Percentiles rank a stretch among this genome's conserved stretches.
These are phyloP conservation scores for Drosophila kokeensis DNA, from an alignment of 2,888 invertebrate species.

Conservation along the genomic window DNA sequence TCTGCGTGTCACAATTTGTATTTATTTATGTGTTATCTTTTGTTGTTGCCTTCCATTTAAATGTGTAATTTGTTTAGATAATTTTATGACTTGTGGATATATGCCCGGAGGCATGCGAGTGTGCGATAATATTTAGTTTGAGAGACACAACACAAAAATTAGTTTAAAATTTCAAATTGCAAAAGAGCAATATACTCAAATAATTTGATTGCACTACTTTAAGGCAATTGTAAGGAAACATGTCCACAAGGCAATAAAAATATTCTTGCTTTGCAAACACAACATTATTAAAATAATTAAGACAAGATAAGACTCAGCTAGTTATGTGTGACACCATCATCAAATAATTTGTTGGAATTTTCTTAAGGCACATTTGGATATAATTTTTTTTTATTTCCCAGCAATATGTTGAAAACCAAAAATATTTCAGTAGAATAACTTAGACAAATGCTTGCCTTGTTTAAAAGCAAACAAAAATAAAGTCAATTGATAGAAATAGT, in stretches of 20 bases:
- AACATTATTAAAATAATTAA: not conserved
- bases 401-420: not conserved
- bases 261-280: not conserved
- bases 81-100: conserved; percentile 36
- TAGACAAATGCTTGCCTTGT: not conserved
- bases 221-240: not conserved
- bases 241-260: not conserved
- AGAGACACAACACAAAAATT: not conserved
- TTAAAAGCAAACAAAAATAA: not conserved
- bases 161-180: too few species aligned
- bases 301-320: not conserved
- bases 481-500: not conserved
- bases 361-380: not conserved
- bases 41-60: conserved; percentile 3
- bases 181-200: not conserved
- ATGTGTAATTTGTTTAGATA: conserved; percentile 43
- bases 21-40: conserved; percentile 12
- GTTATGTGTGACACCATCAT: not conserved
- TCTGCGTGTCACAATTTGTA: conserved; percentile 26
- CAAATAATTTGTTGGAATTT: not conserved
- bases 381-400: not conserved
- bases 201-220: not conserved
- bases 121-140: conserved; percentile 1
- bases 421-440: not conserved
- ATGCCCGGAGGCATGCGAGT: conserved; percentile 7